These are phyloP conservation scores for Stramonita haemastoma DNA, from an alignment of 2,888 invertebrate species.

Conservation along the genomic window DNA sequence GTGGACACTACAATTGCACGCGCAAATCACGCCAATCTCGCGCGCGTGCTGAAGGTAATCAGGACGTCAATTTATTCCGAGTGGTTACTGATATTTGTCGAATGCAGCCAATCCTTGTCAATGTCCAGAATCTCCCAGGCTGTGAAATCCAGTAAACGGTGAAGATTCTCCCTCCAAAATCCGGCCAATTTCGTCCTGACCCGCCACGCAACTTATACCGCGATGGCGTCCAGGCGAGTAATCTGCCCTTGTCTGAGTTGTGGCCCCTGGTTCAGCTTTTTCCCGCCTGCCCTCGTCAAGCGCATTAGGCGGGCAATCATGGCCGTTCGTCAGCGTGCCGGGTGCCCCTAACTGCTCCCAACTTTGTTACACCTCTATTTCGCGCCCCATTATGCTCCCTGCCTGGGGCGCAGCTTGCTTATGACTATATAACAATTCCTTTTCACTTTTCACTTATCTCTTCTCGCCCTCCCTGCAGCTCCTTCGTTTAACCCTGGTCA, in stretches of 20 bases:
- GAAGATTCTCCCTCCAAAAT: conserved; percentile 44
- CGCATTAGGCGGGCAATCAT: conserved; percentile 44
- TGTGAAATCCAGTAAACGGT: conserved; percentile 52
- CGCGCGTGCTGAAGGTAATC: conserved; percentile 44
- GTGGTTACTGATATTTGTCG: conserved; percentile 54
- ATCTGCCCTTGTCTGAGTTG: conserved; percentile 37
- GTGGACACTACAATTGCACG: conserved; percentile 39
- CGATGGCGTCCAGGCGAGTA: conserved; percentile 28
- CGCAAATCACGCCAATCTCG: conserved; percentile 40
- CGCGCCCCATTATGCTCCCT: conserved; percentile 49
- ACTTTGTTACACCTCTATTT: conserved; percentile 54
- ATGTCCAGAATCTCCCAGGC: conserved; percentile 43
- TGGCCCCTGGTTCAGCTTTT: conserved; percentile 39
- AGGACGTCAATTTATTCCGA: conserved; percentile 51
- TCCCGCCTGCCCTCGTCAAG: conserved; percentile 40
- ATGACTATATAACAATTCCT: conserved; percentile 48
- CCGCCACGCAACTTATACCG: conserved; percentile 44
- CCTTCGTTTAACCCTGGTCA: conserved; percentile 41
- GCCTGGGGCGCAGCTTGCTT: conserved; percentile 42
- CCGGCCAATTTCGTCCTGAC: conserved; percentile 49
- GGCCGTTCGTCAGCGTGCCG: conserved; percentile 25
- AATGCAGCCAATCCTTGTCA: conserved; percentile 49
- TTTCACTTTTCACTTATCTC: conserved; percentile 36
- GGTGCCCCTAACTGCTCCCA: conserved; percentile 45
- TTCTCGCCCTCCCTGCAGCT: conserved; percentile 19